phyloP scores from a whole-genome alignment of 2,113 vertebrate genomes.

The Periophthalmus modestus region DNA sequence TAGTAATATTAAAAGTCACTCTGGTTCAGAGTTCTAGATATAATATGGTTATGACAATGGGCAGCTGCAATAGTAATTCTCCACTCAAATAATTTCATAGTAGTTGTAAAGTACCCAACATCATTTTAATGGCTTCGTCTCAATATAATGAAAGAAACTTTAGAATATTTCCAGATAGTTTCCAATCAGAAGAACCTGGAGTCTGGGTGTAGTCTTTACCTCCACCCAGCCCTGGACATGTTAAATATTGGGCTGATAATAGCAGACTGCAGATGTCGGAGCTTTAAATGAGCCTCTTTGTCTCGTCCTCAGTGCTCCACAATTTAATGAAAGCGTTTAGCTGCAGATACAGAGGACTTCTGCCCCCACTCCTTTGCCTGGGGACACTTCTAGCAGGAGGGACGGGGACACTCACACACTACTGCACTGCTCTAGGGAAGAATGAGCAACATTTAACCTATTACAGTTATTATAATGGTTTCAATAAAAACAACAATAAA shows the following conservation, averaged over 20 bases:
- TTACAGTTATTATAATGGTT: background rate
- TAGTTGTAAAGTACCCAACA: too few relatives aligned
- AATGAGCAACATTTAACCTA: background rate
- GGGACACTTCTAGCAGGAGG: slow-evolving; percentile 39
- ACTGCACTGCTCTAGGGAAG: slow-evolving; percentile 24
- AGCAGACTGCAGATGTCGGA: slow-evolving; percentile 41
- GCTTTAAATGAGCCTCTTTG: slow-evolving; percentile 64
- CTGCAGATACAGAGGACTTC: slow-evolving; percentile 55
- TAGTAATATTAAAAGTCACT: background rate
- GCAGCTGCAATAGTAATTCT: too few relatives aligned
- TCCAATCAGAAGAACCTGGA: background rate
- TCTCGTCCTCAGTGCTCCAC: slow-evolving; percentile 59
- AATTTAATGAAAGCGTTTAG: slow-evolving; percentile 71
- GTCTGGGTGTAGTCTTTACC: slow-evolving; percentile 21
- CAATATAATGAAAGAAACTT: background rate
- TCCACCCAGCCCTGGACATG: slow-evolving; percentile 19
- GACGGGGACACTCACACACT: slow-evolving; percentile 33
- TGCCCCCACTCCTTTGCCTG: slow-evolving; percentile 47
- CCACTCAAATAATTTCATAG: background rate
- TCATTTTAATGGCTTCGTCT: background rate
- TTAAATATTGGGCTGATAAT: slow-evolving; percentile 36
- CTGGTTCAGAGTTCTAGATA: too few relatives aligned
- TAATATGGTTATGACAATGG: too few relatives aligned
- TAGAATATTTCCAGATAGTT: background rate
- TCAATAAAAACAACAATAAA: background rate